Base-by-base conservation (phyloP, 2,797 vertebrate genomes). In the Semotilus atromaculatus region DNA sequence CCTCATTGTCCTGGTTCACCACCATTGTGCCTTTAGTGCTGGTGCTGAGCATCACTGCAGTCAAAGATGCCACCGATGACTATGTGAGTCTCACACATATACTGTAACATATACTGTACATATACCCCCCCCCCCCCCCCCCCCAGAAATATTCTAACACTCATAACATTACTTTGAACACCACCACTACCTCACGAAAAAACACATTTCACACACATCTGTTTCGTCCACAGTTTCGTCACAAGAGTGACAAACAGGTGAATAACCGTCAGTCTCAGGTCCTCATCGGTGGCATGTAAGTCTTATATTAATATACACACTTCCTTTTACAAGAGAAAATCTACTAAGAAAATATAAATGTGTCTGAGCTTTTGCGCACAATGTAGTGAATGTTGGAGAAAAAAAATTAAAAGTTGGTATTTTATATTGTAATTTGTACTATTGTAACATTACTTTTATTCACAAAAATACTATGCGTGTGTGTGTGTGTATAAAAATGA, bases 21-120 rank as follows among this genome's bases (percentile, higher is more conserved):
- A 99, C 98, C 94, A 99, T 99, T 0, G 98, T 99, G 97, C 98
- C 98, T 97, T 97, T 99, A 94, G 98, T 96, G 90, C 96, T 99
- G 78, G 98, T 99, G 90, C 95, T 99, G 88, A 97, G 95, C 93
- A 97, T 99, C 95, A 99, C 98, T 23, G 97, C 97, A 85, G 97
- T 99, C 78, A 99, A 99, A 94, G 98, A 99, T 29, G 98, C 97
- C 90, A 97, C 97, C 0, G 98, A 99, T 36, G 98, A 99, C 93
- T 98, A 97, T 1, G 98, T 98, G 93, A 97, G 97, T 90, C n/a
- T 55, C 0, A 11, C 36, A 45, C 19, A 23, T 9, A 29, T 31
- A 48, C 40, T 60, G 34, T 71, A 60, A 14, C 19, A 36, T 76
- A 86, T 73, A n/a, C n/a, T n/a, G n/a, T n/a, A n/a, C n/a, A n/a